These are phyloP conservation scores for Diploscapter pachys DNA, from an alignment of 1,140 invertebrate species.

Conservation along the genomic window DNA sequence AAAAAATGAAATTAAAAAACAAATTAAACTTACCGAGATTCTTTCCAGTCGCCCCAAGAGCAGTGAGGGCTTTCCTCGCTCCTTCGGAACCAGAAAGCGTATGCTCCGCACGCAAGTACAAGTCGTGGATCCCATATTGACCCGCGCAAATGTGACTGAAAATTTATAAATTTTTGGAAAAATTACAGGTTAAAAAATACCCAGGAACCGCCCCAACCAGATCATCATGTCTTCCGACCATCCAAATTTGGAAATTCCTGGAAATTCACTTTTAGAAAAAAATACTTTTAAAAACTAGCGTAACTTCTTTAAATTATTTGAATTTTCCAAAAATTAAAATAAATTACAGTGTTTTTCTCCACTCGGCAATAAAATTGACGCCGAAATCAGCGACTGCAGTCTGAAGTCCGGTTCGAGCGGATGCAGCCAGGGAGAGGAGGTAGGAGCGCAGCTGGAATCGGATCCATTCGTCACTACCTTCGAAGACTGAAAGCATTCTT, in stretches of 20 bases:
- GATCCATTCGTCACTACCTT: conserved; percentile 91
- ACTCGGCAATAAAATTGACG: conserved; percentile 75
- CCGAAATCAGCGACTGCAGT: conserved; percentile 78
- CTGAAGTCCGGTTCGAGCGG: conserved; percentile 31
- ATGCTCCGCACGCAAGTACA: conserved; percentile 83
- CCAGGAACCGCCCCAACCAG: conserved; percentile 53
- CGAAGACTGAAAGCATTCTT: conserved; percentile 66
- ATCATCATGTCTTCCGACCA: conserved; percentile 61
- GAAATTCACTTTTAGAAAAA: not conserved
- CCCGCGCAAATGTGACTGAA: conserved; percentile 81
- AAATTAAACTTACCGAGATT: conserved; percentile 18
- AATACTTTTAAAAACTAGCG: not conserved
- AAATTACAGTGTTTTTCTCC: conserved; percentile 84
- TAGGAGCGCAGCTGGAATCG: conserved; percentile 88
- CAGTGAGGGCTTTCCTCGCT: conserved; percentile 85
- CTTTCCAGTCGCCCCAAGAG: conserved; percentile 75
- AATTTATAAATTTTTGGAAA: conserved; percentile 24
- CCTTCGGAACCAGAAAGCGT: conserved; percentile 89
- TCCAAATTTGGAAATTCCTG: conserved; percentile 18
- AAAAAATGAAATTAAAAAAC: not conserved
- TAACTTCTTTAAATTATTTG: not conserved
- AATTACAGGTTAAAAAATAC: conserved; percentile 37
- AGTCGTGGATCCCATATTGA: conserved; percentile 84
- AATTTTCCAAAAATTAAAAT: conserved; percentile 9
- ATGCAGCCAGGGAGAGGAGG: conserved; percentile 74